Percentiles rank a stretch among this genome's conserved stretches.
phyloP scores from a whole-genome alignment of 2,888 invertebrate genomes.

The Ectobius pallidus region DNA sequence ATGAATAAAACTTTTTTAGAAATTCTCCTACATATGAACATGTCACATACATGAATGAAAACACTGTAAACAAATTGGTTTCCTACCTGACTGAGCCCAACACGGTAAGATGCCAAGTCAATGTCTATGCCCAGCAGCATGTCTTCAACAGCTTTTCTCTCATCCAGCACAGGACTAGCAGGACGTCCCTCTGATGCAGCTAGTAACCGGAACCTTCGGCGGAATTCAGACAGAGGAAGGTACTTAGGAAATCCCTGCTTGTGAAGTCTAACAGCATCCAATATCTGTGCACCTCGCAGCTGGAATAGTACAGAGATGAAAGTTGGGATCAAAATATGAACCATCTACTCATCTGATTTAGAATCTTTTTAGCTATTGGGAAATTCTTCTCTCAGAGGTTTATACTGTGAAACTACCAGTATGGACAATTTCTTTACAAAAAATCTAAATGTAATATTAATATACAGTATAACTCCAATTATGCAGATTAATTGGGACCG shows the following conservation, averaged over 20 bases:
- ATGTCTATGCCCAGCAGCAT: constrained; percentile 84
- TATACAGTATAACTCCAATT: too few species aligned
- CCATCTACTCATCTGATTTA: too few species aligned
- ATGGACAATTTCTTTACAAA: too few species aligned
- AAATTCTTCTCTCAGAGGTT: not conserved
- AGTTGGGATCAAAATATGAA: too few species aligned
- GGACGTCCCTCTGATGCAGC: constrained; percentile 53
- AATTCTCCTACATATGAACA: too few species aligned
- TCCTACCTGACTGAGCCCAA: constrained; percentile 91
- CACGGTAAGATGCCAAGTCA: constrained; percentile 83
- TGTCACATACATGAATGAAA: too few species aligned
- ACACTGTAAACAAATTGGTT: too few species aligned
- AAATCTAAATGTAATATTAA: too few species aligned
- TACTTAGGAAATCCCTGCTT: constrained; percentile 94
- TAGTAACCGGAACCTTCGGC: constrained; percentile 77
- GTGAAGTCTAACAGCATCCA: constrained; percentile 87
- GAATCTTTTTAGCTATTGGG: too few species aligned
- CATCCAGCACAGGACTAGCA: constrained; percentile 52
- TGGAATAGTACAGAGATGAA: constrained; percentile 51
- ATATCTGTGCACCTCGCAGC: constrained; percentile 88
- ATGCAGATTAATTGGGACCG: too few species aligned
- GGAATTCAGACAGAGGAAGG: constrained; percentile 87
- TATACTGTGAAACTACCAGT: not conserved
- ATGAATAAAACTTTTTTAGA: too few species aligned
- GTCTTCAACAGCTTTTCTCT: constrained; percentile 77